Percentiles rank a stretch among this genome's conserved stretches.
Conservation (phyloP, 2,797 vertebrate species). For the Malurus leucopterus region DNA sequence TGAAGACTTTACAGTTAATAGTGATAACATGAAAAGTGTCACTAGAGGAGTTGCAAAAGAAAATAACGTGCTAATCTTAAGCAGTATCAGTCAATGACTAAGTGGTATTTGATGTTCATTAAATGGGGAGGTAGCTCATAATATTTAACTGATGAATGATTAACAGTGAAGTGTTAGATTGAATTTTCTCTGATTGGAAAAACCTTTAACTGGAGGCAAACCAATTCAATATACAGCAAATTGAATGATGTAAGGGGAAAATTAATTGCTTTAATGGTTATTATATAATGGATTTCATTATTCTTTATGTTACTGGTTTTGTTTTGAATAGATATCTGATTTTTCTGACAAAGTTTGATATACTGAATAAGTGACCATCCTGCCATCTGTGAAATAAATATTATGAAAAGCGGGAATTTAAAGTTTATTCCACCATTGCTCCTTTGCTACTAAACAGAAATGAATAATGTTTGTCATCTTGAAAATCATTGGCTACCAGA, state of each 20-base stretch:
- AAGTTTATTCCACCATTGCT: neutral
- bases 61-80: neutral
- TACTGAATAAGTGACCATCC: neutral
- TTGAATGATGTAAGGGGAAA: neutral
- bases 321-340: neutral
- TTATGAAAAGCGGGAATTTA: neutral
- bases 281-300: neutral
- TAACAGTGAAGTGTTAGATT: conserved; percentile 27
- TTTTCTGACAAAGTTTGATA: neutral
- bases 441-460: neutral
- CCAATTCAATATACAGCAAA: neutral
- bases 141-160: conserved; percentile 35
- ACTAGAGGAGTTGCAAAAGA: neutral
- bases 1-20: conserved; percentile 6
- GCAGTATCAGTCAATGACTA: neutral
- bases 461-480: neutral
- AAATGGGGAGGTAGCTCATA: conserved; percentile 15
- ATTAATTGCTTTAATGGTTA: neutral
- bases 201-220: conserved; percentile 10
- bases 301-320: neutral
- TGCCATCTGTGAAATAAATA: neutral
- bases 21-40: neutral
- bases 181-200: conserved; percentile 11
- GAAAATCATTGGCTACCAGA: neutral
- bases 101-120: conserved; percentile 33